phyloP scores from a whole-genome alignment of 2,888 invertebrate genomes.

The Macrosoma leucophasiata region DNA sequence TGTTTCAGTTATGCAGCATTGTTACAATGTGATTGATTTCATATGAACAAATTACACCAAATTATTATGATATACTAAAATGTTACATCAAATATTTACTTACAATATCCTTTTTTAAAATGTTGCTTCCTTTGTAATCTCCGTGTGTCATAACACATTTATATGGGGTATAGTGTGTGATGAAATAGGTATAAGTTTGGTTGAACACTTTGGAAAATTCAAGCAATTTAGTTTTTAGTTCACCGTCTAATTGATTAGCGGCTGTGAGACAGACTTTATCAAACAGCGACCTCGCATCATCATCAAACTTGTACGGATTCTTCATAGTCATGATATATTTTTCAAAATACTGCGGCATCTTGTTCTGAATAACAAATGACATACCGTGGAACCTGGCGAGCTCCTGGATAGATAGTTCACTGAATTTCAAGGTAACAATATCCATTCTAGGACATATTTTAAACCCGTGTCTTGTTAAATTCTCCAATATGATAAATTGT shows the following conservation, averaged over 20 bases:
- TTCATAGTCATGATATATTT: slow-evolving; percentile 27
- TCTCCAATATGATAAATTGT: slow-evolving; percentile 23
- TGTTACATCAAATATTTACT: slow-evolving; percentile 6
- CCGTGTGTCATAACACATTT: slow-evolving; percentile 21
- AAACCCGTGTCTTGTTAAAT: slow-evolving; percentile 31
- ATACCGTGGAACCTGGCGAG: slow-evolving; percentile 35
- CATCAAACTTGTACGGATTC: slow-evolving; percentile 12
- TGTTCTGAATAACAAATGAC: slow-evolving; percentile 31
- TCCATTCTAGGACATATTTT: slow-evolving; percentile 28
- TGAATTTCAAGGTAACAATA: slow-evolving; percentile 29
- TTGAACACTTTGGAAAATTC: slow-evolving; percentile 20
- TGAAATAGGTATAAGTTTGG: slow-evolving; percentile 25
- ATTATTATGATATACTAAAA: too few relatives aligned
- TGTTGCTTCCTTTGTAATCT: slow-evolving; percentile 23
- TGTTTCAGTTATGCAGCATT: too few relatives aligned
- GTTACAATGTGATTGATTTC: too few relatives aligned
- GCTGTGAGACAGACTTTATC: slow-evolving; percentile 22
- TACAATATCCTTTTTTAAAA: slow-evolving; percentile 21
- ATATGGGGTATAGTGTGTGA: slow-evolving; percentile 19
- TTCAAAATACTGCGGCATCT: slow-evolving; percentile 28
- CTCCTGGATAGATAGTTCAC: slow-evolving; percentile 30
- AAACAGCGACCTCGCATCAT: slow-evolving; percentile 18
- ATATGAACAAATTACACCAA: too few relatives aligned
- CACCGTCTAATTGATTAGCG: slow-evolving; percentile 28
- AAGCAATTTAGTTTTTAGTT: slow-evolving; percentile 26